A percentile compares a stretch with the other conserved stretches of the same genome.
phyloP scores from a whole-genome alignment of 2,113 vertebrate species.

The Copsychus sechellarum region DNA sequence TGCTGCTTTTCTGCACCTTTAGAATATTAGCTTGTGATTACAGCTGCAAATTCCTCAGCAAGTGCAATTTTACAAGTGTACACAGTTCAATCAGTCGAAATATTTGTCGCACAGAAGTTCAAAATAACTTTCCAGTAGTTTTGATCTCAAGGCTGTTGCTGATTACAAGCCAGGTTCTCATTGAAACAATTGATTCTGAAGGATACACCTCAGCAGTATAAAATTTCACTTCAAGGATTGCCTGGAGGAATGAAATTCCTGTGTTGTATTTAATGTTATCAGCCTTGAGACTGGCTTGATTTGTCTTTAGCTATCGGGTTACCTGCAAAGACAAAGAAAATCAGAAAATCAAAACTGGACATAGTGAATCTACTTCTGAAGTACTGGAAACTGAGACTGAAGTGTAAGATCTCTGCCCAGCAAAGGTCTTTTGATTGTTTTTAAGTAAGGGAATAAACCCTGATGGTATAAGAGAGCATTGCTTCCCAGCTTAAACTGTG shows the following conservation, averaged over 20 bases:
- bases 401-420: not conserved
- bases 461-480: not conserved
- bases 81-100: conserved; percentile 60
- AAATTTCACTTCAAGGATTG: conserved; percentile 66
- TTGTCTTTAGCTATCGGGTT: conserved; percentile 74
- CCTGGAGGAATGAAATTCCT: conserved; percentile 58
- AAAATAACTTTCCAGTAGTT: conserved; percentile 58
- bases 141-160: conserved; percentile 56
- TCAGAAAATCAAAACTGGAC: conserved; percentile 52
- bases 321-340: conserved; percentile 78
- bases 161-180: conserved; percentile 52
- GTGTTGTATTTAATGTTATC: conserved; percentile 30
- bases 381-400: conserved; percentile 1
- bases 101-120: conserved; percentile 62
- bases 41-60: conserved; percentile 53
- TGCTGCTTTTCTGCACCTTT: conserved; percentile 48
- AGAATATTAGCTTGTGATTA: conserved; percentile 9
- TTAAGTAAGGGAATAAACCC: not conserved
- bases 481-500: not conserved
- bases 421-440: not conserved
- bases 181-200: conserved; percentile 52
- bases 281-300: conserved; percentile 62
- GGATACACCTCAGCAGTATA: conserved; percentile 44
- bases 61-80: conserved; percentile 60
- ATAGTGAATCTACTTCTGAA: not conserved